These are phyloP conservation scores for Rhagologus leucostigma DNA, from an alignment of 2,113 vertebrate genomes.

Conservation along the genomic window DNA sequence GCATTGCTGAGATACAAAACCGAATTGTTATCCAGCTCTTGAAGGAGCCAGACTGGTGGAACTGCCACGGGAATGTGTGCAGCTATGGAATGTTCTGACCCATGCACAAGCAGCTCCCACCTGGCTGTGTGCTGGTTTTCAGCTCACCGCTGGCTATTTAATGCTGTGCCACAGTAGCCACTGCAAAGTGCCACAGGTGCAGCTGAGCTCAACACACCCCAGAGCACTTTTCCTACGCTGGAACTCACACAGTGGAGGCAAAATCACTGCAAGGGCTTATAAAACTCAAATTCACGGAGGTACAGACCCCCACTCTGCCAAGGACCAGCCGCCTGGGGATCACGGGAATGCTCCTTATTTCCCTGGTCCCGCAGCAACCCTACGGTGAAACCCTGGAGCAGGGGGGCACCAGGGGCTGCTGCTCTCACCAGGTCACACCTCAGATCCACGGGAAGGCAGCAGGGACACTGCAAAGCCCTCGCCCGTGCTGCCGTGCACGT, in stretches of 20 bases:
- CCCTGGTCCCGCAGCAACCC: background rate
- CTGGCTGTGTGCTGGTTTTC: rapidly evolving
- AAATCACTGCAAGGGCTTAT: too few species aligned
- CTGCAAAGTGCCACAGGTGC: rapidly evolving
- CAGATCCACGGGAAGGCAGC: rapidly evolving
- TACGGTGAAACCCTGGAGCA: rapidly evolving
- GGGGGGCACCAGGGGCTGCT: too few species aligned
- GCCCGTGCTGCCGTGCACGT: background rate
- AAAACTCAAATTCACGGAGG: rapidly evolving
- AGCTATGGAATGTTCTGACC: background rate
- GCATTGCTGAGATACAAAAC: background rate
- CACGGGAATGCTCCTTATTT: rapidly evolving
- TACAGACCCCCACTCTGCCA: rapidly evolving
- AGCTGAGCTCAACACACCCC: rapidly evolving
- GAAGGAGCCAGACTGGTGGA: background rate
- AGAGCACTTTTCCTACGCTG: background rate
- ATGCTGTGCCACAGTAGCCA: too few species aligned
- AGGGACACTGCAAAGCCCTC: background rate
- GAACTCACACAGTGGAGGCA: rapidly evolving
- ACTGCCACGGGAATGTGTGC: rapidly evolving
- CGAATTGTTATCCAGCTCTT: background rate
- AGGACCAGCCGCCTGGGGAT: background rate
- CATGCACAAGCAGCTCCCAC: rapidly evolving
- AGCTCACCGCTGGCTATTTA: too few species aligned
- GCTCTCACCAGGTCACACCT: background rate